phyloP scores from a whole-genome alignment of 2,113 vertebrate species.

The Solenodon paradoxus region DNA sequence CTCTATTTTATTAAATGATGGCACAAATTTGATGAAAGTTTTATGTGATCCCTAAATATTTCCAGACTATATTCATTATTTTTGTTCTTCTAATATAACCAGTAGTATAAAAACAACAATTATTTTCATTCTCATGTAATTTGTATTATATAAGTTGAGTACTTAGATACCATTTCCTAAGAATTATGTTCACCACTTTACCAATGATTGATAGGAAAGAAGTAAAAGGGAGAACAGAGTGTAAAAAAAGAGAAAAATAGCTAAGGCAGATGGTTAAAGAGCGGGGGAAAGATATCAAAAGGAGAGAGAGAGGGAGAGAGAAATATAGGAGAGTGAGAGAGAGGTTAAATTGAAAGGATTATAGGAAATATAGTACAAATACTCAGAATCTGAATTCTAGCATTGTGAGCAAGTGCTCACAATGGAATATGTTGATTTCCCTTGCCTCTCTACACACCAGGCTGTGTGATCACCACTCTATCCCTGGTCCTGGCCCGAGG shows the following conservation, averaged over 20 bases:
- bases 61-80: not conserved
- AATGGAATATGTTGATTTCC: no score
- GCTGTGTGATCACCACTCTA: not conserved
- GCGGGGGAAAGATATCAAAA: not conserved
- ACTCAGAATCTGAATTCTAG: not conserved
- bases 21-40: not conserved
- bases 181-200: not conserved
- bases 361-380: not conserved
- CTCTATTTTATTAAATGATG: not conserved
- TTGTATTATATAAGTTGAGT: not conserved
- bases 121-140: not conserved
- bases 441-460: not conserved
- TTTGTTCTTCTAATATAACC: not conserved
- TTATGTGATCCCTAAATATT: not conserved
- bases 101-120: not conserved
- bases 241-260: not conserved
- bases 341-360: not conserved
- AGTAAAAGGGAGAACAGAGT: not conserved
- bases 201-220: not conserved
- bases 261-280: not conserved
- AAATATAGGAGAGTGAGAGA: not conserved
- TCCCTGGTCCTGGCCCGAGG: not conserved
- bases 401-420: not conserved
- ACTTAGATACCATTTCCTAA: not conserved
- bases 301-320: not conserved